Conservation (phyloP, 2,888 invertebrate genomes). For the Cremastobaeus sp. region DNA sequence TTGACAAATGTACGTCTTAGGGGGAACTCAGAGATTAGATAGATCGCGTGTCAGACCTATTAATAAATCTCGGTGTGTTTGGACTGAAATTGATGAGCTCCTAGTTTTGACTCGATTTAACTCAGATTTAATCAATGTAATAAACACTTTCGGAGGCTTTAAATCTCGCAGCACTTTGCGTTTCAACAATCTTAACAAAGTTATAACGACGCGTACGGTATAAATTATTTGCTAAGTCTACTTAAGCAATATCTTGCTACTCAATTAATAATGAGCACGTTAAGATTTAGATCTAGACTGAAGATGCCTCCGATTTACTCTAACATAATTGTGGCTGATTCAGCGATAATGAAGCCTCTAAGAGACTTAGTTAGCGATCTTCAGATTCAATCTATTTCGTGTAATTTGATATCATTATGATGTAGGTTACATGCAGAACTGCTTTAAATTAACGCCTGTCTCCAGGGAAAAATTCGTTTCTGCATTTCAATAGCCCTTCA, state of each 20-base stretch:
- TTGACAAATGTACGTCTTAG: slow-evolving; percentile 29
- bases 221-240: slow-evolving; percentile 9
- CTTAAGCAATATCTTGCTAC: slow-evolving; percentile 6
- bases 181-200: neutral
- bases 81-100: neutral
- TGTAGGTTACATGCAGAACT: neutral
- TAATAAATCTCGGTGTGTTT: slow-evolving; percentile 24
- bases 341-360: slow-evolving; percentile 5
- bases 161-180: neutral
- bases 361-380: slow-evolving; percentile 8
- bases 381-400: slow-evolving; percentile 2
- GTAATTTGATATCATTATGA: slow-evolving; percentile 4
- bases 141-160: neutral
- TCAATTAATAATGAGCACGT: slow-evolving; percentile 13
- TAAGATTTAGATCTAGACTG: slow-evolving; percentile 3
- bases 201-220: neutral
- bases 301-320: neutral
- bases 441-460: too few relatives aligned
- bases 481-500: too few relatives aligned
- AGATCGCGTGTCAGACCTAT: slow-evolving; percentile 1
- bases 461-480: too few relatives aligned
- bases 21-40: neutral
- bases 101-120: slow-evolving; percentile 7
- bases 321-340: slow-evolving; percentile 5
- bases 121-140: slow-evolving; percentile 9